Percentiles rank a stretch among this genome's conserved stretches.
phyloP scores from a whole-genome alignment of 1,140 invertebrate species.

The Tenebrio molitor region DNA sequence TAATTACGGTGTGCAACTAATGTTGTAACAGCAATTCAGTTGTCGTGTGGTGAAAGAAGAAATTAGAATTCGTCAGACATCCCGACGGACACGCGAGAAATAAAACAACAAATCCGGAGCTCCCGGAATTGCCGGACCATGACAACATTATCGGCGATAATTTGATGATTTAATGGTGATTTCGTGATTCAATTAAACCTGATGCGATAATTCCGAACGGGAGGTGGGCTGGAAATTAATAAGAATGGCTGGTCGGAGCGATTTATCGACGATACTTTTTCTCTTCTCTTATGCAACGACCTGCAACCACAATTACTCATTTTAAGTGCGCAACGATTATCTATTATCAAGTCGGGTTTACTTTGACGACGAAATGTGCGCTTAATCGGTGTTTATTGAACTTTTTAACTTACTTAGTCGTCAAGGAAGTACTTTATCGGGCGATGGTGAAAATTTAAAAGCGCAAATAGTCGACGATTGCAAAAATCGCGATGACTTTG shows the following conservation, averaged over 20 bases:
- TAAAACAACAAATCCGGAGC: background rate
- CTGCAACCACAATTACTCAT: too few relatives aligned
- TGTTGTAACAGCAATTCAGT: background rate
- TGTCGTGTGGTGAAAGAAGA: conserved; percentile 1
- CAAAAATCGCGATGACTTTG: background rate
- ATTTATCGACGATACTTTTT: too few relatives aligned
- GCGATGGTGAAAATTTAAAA: too few relatives aligned
- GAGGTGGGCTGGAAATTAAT: too few relatives aligned
- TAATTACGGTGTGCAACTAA: background rate
- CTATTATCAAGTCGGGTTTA: background rate
- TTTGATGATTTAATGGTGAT: background rate
- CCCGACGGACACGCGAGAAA: background rate
- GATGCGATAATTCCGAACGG: background rate
- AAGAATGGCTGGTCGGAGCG: too few relatives aligned
- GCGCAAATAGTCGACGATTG: background rate
- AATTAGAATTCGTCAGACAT: background rate
- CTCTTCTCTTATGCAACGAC: background rate
- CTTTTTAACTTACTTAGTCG: background rate
- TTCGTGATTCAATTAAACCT: background rate
- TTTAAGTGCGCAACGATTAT: too few relatives aligned
- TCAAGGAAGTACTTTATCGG: background rate
- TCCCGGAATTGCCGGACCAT: conserved; percentile 2
- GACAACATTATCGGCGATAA: background rate
- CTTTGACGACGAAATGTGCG: background rate
- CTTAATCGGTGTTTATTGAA: background rate